Conservation (phyloP, 2,888 invertebrate species). For the Lasioglossum villosulum region DNA sequence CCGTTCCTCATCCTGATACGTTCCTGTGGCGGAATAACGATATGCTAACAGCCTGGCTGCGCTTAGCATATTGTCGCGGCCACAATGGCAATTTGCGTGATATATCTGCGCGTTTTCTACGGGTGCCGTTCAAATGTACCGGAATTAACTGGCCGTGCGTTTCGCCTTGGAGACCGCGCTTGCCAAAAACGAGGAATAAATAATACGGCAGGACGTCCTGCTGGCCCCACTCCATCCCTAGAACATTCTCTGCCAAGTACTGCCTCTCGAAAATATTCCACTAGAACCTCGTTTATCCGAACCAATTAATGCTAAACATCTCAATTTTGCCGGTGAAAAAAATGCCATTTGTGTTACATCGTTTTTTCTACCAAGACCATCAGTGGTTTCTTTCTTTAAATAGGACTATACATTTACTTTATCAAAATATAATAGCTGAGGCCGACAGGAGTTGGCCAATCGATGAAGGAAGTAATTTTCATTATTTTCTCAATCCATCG, state of each 20-base stretch:
- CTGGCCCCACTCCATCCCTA: neutral
- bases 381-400: too few relatives aligned
- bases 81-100: constrained; percentile 84
- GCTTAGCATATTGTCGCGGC: constrained; percentile 83
- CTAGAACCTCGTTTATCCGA: neutral
- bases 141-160: constrained; percentile 79
- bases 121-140: constrained; percentile 82
- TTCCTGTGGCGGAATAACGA: constrained; percentile 75
- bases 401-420: too few relatives aligned
- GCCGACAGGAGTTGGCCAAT: too few relatives aligned
- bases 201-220: constrained; percentile 16
- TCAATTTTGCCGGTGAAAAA: neutral
- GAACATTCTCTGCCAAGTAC: neutral
- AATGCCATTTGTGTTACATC: too few relatives aligned
- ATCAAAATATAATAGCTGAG: too few relatives aligned
- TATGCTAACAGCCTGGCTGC: constrained; percentile 77
- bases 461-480: too few relatives aligned
- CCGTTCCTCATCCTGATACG: constrained; percentile 40
- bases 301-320: neutral
- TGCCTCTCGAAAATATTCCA: neutral
- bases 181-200: constrained; percentile 42
- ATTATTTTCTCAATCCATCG: too few relatives aligned
- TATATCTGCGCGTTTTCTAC: constrained; percentile 78
- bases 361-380: too few relatives aligned
- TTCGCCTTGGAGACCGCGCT: constrained; percentile 10